phyloP scores from a whole-genome alignment of 2,888 invertebrate species.

The Druceiella hillmani region DNA sequence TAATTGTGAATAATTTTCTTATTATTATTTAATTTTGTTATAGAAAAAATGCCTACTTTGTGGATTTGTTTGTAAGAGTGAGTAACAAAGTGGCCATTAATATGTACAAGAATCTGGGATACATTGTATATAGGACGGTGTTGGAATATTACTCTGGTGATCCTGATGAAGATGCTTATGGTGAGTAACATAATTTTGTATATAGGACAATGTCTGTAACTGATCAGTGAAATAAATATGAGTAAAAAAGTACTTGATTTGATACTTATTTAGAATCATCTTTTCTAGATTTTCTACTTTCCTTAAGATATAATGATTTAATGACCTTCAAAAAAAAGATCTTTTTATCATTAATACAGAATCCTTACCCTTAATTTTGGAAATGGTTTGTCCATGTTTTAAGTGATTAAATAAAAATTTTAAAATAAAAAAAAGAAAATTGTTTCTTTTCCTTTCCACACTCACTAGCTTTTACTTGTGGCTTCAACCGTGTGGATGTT shows the following conservation, averaged over 20 bases:
- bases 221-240: slow-evolving; percentile 8
- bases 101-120: slow-evolving; percentile 95
- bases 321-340: too few relatives aligned
- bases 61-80: slow-evolving; percentile 96
- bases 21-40: slow-evolving; percentile 35
- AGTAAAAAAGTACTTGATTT: too few relatives aligned
- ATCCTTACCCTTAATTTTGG: too few relatives aligned
- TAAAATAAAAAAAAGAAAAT: too few relatives aligned
- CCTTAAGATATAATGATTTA: neutral
- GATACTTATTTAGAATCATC: too few relatives aligned
- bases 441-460: too few relatives aligned
- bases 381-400: too few relatives aligned
- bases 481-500: too few relatives aligned
- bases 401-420: too few relatives aligned
- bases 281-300: neutral
- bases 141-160: slow-evolving; percentile 98
- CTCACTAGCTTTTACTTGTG: too few relatives aligned
- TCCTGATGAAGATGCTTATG: slow-evolving; percentile 98
- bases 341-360: too few relatives aligned
- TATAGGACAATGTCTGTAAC: slow-evolving; percentile 9
- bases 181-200: slow-evolving; percentile 43
- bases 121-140: slow-evolving; percentile 93
- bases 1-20: too few relatives aligned
- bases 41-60: slow-evolving; percentile 95
- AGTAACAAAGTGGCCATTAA: slow-evolving; percentile 96